A percentile compares a stretch with the other conserved stretches of the same genome.
These are phyloP conservation scores for Acromyrmex charruanus DNA, from an alignment of 1,140 invertebrate genomes.

Conservation along the genomic window DNA sequence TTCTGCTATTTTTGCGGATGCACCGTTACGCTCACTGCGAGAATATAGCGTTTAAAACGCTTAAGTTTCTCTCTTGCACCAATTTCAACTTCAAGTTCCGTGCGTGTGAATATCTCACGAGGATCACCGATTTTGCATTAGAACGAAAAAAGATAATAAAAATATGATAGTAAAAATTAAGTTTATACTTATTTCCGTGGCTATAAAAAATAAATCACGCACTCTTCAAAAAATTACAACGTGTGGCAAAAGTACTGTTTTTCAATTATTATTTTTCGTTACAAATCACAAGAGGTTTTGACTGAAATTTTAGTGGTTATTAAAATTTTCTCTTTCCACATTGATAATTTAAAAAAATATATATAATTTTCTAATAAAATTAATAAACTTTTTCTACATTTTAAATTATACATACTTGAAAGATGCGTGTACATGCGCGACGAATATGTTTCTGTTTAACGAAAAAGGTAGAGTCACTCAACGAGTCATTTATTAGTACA, in stretches of 20 bases:
- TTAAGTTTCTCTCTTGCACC: not conserved
- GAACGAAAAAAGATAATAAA: not conserved
- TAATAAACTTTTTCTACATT: slow-evolving; percentile 27
- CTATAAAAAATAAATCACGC: not conserved
- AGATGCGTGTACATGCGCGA: not conserved
- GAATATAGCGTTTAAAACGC: slow-evolving; percentile 8
- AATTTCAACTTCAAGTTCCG: slow-evolving; percentile 24
- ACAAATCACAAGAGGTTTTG: not conserved
- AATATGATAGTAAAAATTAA: not conserved
- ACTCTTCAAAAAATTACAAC: not conserved
- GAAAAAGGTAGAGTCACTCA: slow-evolving; percentile 1
- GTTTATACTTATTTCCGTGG: not conserved
- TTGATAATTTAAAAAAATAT: slow-evolving; percentile 6
- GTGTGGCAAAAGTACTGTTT: too few relatives aligned
- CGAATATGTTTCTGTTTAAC: slow-evolving; percentile 17
- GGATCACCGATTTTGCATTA: not conserved
- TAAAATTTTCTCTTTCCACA: not conserved
- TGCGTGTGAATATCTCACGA: not conserved
- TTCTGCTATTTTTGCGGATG: slow-evolving; percentile 55
- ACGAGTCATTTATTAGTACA: slow-evolving; percentile 33
- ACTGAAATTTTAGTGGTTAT: not conserved
- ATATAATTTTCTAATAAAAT: slow-evolving; percentile 14
- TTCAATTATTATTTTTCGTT: slow-evolving; percentile 4
- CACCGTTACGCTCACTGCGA: slow-evolving; percentile 17
- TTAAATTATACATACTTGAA: slow-evolving; percentile 23